Percentiles rank a stretch among this genome's conserved stretches.
Conservation (phyloP, 1,140 invertebrate genomes). For the Dinoponera quadriceps region DNA sequence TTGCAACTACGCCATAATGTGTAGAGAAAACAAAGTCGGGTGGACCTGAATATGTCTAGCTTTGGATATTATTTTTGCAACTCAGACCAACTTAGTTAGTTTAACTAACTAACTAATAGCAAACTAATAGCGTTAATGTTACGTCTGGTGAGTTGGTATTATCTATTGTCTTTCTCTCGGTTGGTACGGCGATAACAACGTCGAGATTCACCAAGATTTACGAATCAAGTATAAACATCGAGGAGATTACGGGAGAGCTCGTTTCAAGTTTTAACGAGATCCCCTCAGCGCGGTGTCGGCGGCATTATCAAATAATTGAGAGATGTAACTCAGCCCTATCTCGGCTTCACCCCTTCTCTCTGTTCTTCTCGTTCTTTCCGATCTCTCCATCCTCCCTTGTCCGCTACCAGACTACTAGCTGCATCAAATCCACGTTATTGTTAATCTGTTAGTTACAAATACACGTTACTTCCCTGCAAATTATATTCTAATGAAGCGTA, state of each 20-base stretch:
- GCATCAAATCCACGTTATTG: constrained; percentile 45
- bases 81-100: neutral
- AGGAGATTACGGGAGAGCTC: constrained; percentile 84
- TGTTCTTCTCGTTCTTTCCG: constrained; percentile 64
- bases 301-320: constrained; percentile 86
- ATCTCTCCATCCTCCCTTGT: constrained; percentile 62
- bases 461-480: neutral
- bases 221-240: constrained; percentile 84
- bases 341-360: constrained; percentile 74
- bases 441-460: constrained; percentile 41
- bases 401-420: constrained; percentile 32
- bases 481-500: neutral
- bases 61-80: neutral
- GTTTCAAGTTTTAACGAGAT: constrained; percentile 86
- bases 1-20: too few species aligned
- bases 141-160: constrained; percentile 77
- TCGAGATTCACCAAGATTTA: constrained; percentile 78
- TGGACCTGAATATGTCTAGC: neutral
- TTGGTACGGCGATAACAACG: constrained; percentile 63
- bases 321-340: constrained; percentile 85
- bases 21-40: too few species aligned
- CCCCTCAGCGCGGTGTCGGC: constrained; percentile 82
- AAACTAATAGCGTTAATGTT: constrained; percentile 40
- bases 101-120: constrained; percentile 5
- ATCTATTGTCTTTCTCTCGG: constrained; percentile 78